phyloP scores from a whole-genome alignment of 2,797 vertebrate species.

The Gallirallus australis region DNA sequence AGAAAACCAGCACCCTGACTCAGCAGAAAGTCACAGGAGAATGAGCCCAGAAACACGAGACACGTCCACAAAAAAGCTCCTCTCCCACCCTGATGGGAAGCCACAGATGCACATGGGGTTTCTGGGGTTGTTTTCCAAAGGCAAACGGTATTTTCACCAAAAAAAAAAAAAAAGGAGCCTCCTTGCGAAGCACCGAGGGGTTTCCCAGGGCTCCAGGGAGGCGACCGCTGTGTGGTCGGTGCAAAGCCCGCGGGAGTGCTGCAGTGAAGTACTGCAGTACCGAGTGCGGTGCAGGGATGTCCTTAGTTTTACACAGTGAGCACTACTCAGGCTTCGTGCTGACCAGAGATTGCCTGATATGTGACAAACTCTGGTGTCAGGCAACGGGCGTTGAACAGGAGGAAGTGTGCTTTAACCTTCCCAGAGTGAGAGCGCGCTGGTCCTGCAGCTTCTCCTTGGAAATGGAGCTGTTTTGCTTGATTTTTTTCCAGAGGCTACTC shows the following conservation, averaged over 20 bases:
- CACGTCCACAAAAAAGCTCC: background rate
- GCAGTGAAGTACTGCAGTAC: rapidly evolving
- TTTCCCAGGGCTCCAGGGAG: rapidly evolving
- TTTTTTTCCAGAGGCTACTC: background rate
- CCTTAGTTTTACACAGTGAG: background rate
- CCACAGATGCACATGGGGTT: background rate
- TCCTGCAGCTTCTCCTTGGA: background rate
- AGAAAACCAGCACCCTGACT: slow-evolving; percentile 37
- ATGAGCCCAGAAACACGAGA: background rate
- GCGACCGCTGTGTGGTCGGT: rapidly evolving
- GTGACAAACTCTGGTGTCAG: background rate
- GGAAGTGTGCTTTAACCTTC: background rate
- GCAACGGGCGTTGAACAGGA: background rate
- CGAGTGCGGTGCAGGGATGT: background rate
- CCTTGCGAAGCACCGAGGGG: background rate
- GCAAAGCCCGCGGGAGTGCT: background rate
- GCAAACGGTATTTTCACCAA: background rate
- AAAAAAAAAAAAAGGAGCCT: background rate
- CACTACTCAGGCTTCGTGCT: background rate
- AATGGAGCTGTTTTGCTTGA: background rate
- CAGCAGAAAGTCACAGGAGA: background rate
- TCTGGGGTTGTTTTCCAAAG: background rate
- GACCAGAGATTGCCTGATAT: background rate
- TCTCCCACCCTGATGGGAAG: background rate
- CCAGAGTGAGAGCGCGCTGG: rapidly evolving